Percentiles rank a stretch among this genome's conserved stretches.
Conservation (phyloP, 1,140 invertebrate species). For the Nymphalis io region DNA sequence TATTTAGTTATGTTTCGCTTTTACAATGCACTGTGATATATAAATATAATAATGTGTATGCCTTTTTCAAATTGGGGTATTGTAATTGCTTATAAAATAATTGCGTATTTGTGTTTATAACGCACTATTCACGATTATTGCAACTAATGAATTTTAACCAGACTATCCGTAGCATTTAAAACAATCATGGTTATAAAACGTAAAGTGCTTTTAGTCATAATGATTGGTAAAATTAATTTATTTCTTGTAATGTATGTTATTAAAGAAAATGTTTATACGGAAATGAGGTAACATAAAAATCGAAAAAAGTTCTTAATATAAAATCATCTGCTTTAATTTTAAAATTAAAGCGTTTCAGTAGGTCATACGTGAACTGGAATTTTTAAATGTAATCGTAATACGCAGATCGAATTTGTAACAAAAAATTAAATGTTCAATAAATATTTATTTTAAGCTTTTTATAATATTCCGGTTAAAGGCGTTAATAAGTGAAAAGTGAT, state of each 20-base stretch:
- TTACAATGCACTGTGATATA: no score
- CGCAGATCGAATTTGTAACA: neutral
- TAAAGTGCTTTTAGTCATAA: no score
- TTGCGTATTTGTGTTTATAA: slow-evolving; percentile 15
- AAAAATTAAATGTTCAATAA: slow-evolving; percentile 1
- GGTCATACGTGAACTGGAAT: neutral
- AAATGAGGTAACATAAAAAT: slow-evolving; percentile 16
- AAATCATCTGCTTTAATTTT: neutral
- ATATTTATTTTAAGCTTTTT: slow-evolving; percentile 7
- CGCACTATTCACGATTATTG: slow-evolving; percentile 5
- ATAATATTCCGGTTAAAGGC: neutral
- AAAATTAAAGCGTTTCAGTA: slow-evolving; percentile 7
- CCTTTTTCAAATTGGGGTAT: slow-evolving; percentile 1
- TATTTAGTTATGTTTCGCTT: no score
- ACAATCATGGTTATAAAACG: no score
- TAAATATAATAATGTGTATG: slow-evolving; percentile 2
- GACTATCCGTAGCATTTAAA: neutral
- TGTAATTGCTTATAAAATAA: slow-evolving; percentile 13
- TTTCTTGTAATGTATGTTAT: no score
- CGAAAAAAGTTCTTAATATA: slow-evolving; percentile 9
- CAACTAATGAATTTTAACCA: slow-evolving; percentile 10
- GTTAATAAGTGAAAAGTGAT: slow-evolving; percentile 7
- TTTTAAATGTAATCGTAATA: slow-evolving; percentile 1
- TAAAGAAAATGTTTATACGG: slow-evolving; percentile 3
- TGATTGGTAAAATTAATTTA: no score